Base-by-base conservation (phyloP, 2,797 vertebrate species). In the Bryconaethiops microstoma region DNA sequence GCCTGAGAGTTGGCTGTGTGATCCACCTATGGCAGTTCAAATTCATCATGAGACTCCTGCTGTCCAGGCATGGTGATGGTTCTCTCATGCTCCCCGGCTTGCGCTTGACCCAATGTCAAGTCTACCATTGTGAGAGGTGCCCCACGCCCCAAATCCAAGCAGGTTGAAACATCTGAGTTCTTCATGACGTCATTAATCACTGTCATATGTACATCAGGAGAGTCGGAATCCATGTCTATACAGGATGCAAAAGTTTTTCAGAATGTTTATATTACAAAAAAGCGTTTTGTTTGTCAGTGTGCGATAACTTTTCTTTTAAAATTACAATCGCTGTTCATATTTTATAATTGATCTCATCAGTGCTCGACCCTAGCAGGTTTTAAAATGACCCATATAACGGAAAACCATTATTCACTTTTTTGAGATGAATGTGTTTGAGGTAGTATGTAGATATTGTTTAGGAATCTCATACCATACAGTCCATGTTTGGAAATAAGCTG, bases 141-240 rank as follows among this genome's bases (percentile, higher is more conserved):
- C n/a, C 14, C 29, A 23, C 75, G 62, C 81, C 67, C 35, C 57
- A 75, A 83, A 77, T 74, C 71, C 25, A 14, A 79, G 35, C 64
- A 12, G 73, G 55, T 76, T 72, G 78, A 75, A 86, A 83, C 84
- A 81, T 84, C 74, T 85, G 84, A 80, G 85, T 83, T 84, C 88
- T 80, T 81, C 81, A 87, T 84, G 84, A 85, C 86, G 79, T 77
- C 79, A 62, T 89, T 86, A 89, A 86, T 86, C 87, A 87, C 82
- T 62, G 86, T 81, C 84, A 69, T 65, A 35, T 19, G 12, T 55
- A 65, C 76, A 42, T 65, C 50, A 71, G 76, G 74, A 77, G 40
- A 78, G 48, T 35, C 9, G 14, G 8, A 62, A 59, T 72, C 63
- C 72, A 68, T 59, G 74, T 67, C 62, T 52, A 17, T 80, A 78